phyloP scores from a whole-genome alignment of 37 sponge, comb jelly and placozoan species.

The Ephydatia muelleri region DNA sequence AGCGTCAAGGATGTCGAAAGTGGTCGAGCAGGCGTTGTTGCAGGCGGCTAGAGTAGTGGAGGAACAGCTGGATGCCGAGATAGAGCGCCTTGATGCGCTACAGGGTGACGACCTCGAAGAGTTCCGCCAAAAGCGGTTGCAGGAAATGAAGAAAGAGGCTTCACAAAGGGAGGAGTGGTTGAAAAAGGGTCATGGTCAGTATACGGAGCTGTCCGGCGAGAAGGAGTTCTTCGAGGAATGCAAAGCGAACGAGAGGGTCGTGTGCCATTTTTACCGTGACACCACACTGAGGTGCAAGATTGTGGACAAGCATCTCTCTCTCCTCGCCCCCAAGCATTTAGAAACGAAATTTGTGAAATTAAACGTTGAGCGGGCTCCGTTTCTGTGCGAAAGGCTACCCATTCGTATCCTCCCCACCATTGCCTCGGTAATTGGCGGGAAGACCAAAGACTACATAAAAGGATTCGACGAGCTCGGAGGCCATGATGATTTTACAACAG shows the following conservation, averaged over 20 bases:
- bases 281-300: constrained; percentile 93
- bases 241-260: constrained; percentile 88
- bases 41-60: constrained; percentile 76
- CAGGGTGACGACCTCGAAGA: constrained; percentile 84
- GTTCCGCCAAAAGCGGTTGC: constrained; percentile 59
- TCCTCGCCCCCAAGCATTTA: constrained; percentile 90
- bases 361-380: constrained; percentile 91
- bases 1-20: not conserved
- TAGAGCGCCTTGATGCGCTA: constrained; percentile 80
- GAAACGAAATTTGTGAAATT: constrained; percentile 93
- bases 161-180: constrained; percentile 85
- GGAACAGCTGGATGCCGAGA: constrained; percentile 82
- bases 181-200: constrained; percentile 87
- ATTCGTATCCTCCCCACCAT: constrained; percentile 95
- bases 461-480: constrained; percentile 98
- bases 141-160: constrained; percentile 83
- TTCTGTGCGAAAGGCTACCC: constrained; percentile 85
- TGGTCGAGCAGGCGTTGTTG: constrained; percentile 57
- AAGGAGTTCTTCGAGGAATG: constrained; percentile 95
- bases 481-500: constrained; percentile 94
- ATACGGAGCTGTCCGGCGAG: constrained; percentile 84
- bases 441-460: constrained; percentile 84
- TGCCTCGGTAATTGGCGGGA: constrained; percentile 67
- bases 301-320: constrained; percentile 92
- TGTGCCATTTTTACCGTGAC: constrained; percentile 92